Percentiles rank a stretch among this genome's conserved stretches.
Evolutionary conservation across 2,113 vertebrate species (phyloP).

Genomic region (Otus sunia): DNA sequence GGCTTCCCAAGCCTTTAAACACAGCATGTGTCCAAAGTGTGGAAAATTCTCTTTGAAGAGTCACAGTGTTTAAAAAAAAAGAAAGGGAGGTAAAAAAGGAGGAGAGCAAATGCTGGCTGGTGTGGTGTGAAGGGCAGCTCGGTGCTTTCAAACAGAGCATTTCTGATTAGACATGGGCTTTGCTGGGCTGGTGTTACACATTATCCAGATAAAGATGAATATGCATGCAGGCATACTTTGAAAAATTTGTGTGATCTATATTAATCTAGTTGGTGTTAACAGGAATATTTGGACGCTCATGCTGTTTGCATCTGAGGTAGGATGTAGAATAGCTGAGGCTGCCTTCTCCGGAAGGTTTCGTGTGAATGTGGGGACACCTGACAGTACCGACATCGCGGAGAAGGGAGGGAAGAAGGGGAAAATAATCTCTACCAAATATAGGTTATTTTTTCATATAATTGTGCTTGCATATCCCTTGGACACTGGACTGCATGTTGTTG

Average conservation of each 20-base stretch:
- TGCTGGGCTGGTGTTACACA: background rate
- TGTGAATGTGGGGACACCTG: background rate
- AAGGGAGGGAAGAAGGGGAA: background rate
- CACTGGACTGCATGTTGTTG: accelerated
- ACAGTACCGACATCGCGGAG: accelerated
- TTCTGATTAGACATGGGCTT: background rate
- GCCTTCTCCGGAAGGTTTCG: background rate
- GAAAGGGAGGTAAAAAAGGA: background rate
- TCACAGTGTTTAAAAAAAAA: background rate
- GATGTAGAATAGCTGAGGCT: background rate
- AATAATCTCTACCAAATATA: accelerated
- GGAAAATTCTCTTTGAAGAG: conserved; percentile 56
- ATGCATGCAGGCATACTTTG: background rate
- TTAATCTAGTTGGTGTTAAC: background rate
- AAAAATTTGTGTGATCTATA: background rate
- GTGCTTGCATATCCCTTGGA: accelerated
- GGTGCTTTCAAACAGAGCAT: background rate
- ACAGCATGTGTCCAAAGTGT: conserved; percentile 32
- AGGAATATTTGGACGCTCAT: background rate
- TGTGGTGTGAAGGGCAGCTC: background rate
- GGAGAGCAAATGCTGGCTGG: conserved; percentile 6
- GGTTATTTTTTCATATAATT: accelerated
- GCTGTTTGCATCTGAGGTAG: background rate
- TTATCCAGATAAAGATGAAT: background rate
- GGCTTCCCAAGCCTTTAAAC: conserved; percentile 57